Evolutionary conservation across 2,888 invertebrate species (phyloP), one percentile per base, ranked within the genome.

Genomic region (Cybosia mesomella): DNA sequence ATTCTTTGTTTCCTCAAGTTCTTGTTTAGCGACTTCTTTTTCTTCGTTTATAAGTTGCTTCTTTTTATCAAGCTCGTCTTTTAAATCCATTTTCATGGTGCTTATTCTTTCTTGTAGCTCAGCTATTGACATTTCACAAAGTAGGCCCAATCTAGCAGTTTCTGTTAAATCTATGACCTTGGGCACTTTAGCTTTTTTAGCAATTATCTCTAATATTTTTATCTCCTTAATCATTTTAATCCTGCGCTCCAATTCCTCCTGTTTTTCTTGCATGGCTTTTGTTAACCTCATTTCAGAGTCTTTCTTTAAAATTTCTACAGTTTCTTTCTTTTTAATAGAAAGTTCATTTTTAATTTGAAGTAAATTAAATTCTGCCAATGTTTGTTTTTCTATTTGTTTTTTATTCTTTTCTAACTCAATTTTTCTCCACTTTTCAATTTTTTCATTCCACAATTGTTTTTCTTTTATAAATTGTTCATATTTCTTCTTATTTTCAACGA

Each of bases 51-150:
- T 95, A n/a, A 73, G 59, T 65, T 85, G 85, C 72, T 87, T 93
- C 79, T 96, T 95, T 59, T 82, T 88, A 66, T 96, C 92, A 24
- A 96, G 80, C 81, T 96, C 95, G 68, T 96, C 95, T 72, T 94
- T 87, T 71, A 96, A 86, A 22, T 90, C 89, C 39, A 95, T 91
- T 85, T 95, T 96, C 77, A 95, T 87, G 32, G 92, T 80, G 64
- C 79, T 84, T 49, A 96, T 81, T 65, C 96, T 89, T 84, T 96
- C 96, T 81, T 96, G 95, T 62, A 96, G 83, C 86, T 96, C 96
- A 10, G 95, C 95, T 61, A 96, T 92, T 0, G 96, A 96, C 96
- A 96, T 96, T 91, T 96, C 96, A 85, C 96, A 96, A 34, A 96
- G 80, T 15, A 96, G 89, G 0, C 96, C 96, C 21, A 96, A 79